Evolutionary conservation across 53 echinoderm and acorn worm genomes (phyloP).

Genomic region (Holothuria leucospilota): DNA sequence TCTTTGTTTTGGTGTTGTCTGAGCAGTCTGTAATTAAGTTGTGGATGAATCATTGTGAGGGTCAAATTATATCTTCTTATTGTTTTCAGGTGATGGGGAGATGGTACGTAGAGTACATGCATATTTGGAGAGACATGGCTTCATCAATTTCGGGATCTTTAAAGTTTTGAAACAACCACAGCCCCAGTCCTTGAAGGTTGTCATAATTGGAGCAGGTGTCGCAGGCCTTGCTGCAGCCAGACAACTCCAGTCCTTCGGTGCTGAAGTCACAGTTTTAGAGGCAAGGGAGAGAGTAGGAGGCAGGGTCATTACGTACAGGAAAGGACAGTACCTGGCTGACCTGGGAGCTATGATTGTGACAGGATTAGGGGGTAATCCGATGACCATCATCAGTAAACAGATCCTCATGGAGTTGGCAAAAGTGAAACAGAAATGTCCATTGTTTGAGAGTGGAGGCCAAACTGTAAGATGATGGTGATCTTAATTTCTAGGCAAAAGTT

Average conservation of each 20-base stretch:
- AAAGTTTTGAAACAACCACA: conserved; percentile 78
- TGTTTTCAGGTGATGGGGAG: conserved; percentile 81
- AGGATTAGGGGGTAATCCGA: conserved; percentile 95
- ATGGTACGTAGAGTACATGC: conserved; percentile 93
- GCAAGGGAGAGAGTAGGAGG: conserved; percentile 97
- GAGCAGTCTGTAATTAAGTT: too few relatives aligned
- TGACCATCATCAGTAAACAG: conserved; percentile 99
- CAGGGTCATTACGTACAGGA: conserved; percentile 94
- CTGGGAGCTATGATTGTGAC: conserved; percentile 99
- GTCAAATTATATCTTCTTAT: not conserved
- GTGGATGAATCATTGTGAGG: too few relatives aligned
- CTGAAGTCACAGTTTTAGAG: conserved; percentile 92
- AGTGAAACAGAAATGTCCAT: conserved; percentile 98
- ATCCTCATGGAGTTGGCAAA: conserved; percentile 97
- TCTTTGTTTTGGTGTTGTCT: too few relatives aligned
- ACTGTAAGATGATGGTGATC: conserved; percentile 68
- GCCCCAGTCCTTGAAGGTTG: conserved; percentile 58
- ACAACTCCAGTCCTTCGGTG: conserved; percentile 93
- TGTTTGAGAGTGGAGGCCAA: conserved; percentile 94
- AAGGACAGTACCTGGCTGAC: conserved; percentile 95
- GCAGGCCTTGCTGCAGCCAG: conserved; percentile 92
- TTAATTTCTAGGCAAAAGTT: not conserved
- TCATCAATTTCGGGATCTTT: conserved; percentile 97
- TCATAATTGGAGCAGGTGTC: conserved; percentile 81
- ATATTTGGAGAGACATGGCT: conserved; percentile 93